A percentile compares a stretch with the other conserved stretches of the same genome.
phyloP scores from a whole-genome alignment of 1,140 invertebrate genomes.

The Drosophila sturtevanti region DNA sequence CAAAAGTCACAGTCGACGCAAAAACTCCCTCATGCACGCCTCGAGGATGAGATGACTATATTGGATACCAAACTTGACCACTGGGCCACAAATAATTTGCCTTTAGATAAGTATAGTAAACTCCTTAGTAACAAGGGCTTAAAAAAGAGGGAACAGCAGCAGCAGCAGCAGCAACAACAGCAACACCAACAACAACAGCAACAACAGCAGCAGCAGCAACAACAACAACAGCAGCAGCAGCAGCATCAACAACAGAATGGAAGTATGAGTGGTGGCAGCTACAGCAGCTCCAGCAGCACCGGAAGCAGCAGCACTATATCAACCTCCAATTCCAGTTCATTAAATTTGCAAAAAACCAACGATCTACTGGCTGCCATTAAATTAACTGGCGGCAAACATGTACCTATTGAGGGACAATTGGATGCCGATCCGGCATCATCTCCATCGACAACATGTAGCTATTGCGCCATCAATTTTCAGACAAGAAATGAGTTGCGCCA shows the following conservation, averaged over 20 bases:
- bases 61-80: conserved; percentile 83
- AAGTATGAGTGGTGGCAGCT: conserved; percentile 46
- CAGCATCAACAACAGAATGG: conserved; percentile 57
- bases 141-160: conserved; percentile 74
- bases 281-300: conserved; percentile 64
- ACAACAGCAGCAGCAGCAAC: conserved; percentile 59
- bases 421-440: conserved; percentile 49
- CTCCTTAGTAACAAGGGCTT: conserved; percentile 77
- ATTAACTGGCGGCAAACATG: conserved; percentile 58
- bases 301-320: conserved; percentile 71
- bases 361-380: conserved; percentile 74
- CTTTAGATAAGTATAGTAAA: conserved; percentile 81
- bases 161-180: conserved; percentile 52
- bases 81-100: conserved; percentile 82
- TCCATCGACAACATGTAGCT: conserved; percentile 82
- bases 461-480: conserved; percentile 86
- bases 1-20: conserved; percentile 78
- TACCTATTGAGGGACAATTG: conserved; percentile 10
- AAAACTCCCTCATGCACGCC: conserved; percentile 71
- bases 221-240: conserved; percentile 68
- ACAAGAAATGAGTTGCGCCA: conserved; percentile 85
- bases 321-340: conserved; percentile 38
- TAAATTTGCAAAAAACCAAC: conserved; percentile 64
- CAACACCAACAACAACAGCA: conserved; percentile 54
- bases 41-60: conserved; percentile 83